Base-by-base conservation (phyloP, 2,888 invertebrate species). In the Pandemis cinnamomeana region DNA sequence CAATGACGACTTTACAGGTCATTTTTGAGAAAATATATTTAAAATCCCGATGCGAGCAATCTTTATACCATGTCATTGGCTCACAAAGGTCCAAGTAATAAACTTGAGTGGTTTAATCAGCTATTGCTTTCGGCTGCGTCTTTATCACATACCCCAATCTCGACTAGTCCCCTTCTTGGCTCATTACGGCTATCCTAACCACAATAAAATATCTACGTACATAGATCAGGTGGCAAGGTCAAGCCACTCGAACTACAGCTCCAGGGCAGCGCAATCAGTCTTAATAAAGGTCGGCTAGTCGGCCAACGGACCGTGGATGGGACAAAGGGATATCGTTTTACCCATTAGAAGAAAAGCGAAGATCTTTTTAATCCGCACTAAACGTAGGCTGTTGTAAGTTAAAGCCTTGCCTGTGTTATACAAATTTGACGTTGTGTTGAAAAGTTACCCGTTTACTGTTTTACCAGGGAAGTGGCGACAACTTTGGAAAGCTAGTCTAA, bases 261-360 rank as follows among this genome's bases (percentile, higher is more conserved):
- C 58, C 27, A 58, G 27, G 20, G 27, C 11, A 20, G 44, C 20
- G 44, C 11, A 46, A 63, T 63, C 63, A 63, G 63, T 63, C 63
- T 63, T 46, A 46, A 63, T 63, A 63, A 62, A 63, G 20, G 44
- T 42, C 58, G 27, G 41, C 62, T 42, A 20, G 63, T 15, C 46
- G 20, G 63, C 11, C 46, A 20, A 7, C 46, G 20, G 10, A 3
- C 20, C 44, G 6, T 4, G 6, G 7, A 46, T 10, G 20, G 63
- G 42, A 15, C 41, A 62, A 62, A 62, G 36, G 42, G 62, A 42
- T 42, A 55, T 58, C 58, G 58, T n/a, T 27, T 58, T 58, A 58
- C 58, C 58, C 27, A 58, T 58, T 58, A 58, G 11, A 27, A 2
- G 51, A 51, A 58, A 58, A 58, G 27, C 2, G 58, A 27, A 11